phyloP scores from a whole-genome alignment of 2,888 invertebrate genomes.

The Esperia sulphurella region DNA sequence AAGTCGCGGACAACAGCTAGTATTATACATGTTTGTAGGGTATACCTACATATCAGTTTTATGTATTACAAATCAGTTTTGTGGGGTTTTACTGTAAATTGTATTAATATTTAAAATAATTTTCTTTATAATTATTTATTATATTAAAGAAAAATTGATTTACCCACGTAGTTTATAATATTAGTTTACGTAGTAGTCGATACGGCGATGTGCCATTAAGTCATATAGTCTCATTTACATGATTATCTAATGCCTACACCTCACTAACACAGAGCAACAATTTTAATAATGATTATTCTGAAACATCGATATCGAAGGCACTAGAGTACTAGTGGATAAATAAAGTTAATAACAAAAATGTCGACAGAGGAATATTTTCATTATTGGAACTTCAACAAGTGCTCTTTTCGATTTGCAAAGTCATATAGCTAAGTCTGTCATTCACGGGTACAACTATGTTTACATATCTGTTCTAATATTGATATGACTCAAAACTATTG shows the following conservation, averaged over 20 bases:
- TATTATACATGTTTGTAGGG: no score
- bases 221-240: not conserved
- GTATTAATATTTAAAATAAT: no score
- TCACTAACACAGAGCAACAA: conserved; percentile 70
- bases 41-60: no score
- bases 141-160: no score
- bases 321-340: conserved; percentile 64
- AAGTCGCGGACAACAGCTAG: no score
- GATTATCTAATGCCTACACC: conserved; percentile 35
- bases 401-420: conserved; percentile 4
- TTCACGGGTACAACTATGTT: conserved; percentile 25
- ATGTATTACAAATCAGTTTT: no score
- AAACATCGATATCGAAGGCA: conserved; percentile 53
- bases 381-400: conserved; percentile 23
- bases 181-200: not conserved
- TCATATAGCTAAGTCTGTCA: not conserved
- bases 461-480: conserved; percentile 45
- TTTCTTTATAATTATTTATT: no score
- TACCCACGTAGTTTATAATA: no score
- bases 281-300: conserved; percentile 25
- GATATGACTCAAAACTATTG: conserved; percentile 68
- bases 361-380: conserved; percentile 1
- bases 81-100: no score
- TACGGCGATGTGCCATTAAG: conserved; percentile 11
- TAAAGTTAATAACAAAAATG: conserved; percentile 5